A percentile compares a stretch with the other conserved stretches of the same genome.
Evolutionary conservation across 2,888 invertebrate genomes (phyloP).

Genomic region (Diarsia dahlii): DNA sequence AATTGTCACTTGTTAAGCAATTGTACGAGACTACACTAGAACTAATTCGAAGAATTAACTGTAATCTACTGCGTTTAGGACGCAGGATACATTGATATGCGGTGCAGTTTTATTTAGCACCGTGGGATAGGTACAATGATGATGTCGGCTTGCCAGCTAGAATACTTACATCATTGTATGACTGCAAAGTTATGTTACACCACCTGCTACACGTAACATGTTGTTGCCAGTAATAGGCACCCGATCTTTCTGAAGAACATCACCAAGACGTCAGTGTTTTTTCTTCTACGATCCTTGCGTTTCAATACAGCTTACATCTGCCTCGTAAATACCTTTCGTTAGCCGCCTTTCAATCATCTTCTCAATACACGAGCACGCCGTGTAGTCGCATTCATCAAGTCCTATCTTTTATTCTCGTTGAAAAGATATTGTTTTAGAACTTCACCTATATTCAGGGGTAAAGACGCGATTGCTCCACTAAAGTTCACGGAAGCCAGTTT

Average conservation of each 20-base stretch:
- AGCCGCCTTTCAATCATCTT: not conserved
- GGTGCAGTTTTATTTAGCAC: slow-evolving; percentile 22
- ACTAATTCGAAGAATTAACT: slow-evolving; percentile 50
- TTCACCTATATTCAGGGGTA: not conserved
- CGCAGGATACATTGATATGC: slow-evolving; percentile 9
- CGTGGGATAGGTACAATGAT: not conserved
- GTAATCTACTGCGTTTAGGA: slow-evolving; percentile 30
- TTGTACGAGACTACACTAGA: slow-evolving; percentile 38
- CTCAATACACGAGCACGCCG: not conserved
- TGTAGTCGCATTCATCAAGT: not conserved
- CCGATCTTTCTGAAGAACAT: not conserved
- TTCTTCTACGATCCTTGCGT: not conserved
- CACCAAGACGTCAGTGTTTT: not conserved
- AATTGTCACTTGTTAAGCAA: slow-evolving; percentile 63
- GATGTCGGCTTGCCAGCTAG: not conserved
- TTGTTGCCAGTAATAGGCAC: not conserved
- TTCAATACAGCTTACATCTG: not conserved
- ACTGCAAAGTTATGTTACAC: not conserved
- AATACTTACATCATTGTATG: not conserved
- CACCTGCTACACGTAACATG: not conserved
- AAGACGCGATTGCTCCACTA: not conserved
- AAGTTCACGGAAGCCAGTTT: slow-evolving; percentile 1
- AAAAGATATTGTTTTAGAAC: not conserved
- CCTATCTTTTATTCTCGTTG: not conserved
- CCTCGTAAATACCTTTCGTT: not conserved